These are phyloP conservation scores for Tenthredo amoena DNA, from an alignment of 2,888 invertebrate genomes.

Conservation along the genomic window DNA sequence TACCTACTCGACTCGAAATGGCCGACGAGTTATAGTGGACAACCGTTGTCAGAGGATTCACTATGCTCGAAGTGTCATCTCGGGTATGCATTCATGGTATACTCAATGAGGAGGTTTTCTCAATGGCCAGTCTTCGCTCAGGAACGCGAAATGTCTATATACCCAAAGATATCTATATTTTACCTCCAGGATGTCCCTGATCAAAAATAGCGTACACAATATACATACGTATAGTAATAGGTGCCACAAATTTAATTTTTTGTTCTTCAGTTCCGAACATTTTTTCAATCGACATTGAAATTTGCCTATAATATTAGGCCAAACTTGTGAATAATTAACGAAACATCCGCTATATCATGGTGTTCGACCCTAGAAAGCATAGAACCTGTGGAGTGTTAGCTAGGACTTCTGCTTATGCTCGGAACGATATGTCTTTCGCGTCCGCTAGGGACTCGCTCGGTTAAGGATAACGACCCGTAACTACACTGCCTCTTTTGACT, in stretches of 20 bases:
- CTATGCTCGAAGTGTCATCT: slow-evolving; percentile 1
- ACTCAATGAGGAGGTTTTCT: slow-evolving; percentile 15
- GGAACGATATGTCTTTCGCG: slow-evolving; percentile 20
- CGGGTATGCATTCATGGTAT: slow-evolving; percentile 6
- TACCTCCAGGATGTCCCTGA: background rate
- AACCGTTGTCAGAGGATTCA: slow-evolving; percentile 12
- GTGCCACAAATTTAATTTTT: background rate
- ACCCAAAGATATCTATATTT: background rate
- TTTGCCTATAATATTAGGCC: background rate
- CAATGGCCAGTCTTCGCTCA: slow-evolving; percentile 29
- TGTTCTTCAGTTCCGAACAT: background rate
- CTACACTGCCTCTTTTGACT: slow-evolving; percentile 47
- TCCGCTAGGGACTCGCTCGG: slow-evolving; percentile 47
- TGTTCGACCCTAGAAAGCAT: background rate
- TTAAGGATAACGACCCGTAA: slow-evolving; percentile 50
- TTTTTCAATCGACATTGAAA: background rate
- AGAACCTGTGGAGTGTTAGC: slow-evolving; percentile 33
- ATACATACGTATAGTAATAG: background rate
- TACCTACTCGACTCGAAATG: slow-evolving; percentile 36
- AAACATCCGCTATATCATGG: background rate
- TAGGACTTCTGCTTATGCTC: slow-evolving; percentile 22
- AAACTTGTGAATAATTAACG: background rate
- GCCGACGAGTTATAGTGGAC: slow-evolving; percentile 8
- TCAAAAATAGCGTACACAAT: background rate
- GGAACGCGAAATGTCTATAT: background rate